Evolutionary conservation across 2,888 invertebrate species (phyloP).

Genomic region (Camptogramma bilineatum): DNA sequence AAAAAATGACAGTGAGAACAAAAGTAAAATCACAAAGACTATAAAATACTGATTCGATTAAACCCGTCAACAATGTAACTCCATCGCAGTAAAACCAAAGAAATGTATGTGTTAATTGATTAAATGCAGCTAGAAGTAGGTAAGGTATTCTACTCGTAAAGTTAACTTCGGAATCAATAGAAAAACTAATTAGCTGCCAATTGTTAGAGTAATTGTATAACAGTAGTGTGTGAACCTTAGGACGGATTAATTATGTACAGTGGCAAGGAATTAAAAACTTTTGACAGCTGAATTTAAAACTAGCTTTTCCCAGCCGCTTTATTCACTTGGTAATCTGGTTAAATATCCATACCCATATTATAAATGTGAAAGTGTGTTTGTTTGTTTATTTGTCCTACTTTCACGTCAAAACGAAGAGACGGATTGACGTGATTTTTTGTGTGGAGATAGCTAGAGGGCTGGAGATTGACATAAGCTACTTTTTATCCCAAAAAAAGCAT

Average conservation of each 20-base stretch:
- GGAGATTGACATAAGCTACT: too few relatives aligned
- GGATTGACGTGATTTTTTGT: too few relatives aligned
- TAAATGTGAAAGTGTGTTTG: too few relatives aligned
- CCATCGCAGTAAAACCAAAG: slow-evolving; percentile 42
- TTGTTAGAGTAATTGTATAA: slow-evolving; percentile 49
- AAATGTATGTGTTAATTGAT: slow-evolving; percentile 53
- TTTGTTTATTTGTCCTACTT: too few relatives aligned
- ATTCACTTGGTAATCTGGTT: neutral
- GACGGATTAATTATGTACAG: slow-evolving; percentile 1
- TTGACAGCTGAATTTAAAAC: slow-evolving; percentile 1
- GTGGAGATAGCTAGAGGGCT: too few relatives aligned
- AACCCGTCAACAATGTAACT: slow-evolving; percentile 41
- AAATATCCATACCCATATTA: too few relatives aligned
- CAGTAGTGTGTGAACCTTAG: slow-evolving; percentile 21
- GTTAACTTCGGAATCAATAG: slow-evolving; percentile 50
- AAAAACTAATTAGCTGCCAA: slow-evolving; percentile 53
- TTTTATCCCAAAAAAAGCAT: too few relatives aligned
- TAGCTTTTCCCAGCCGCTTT: neutral
- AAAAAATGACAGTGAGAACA: slow-evolving; percentile 16
- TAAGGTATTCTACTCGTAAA: slow-evolving; percentile 49
- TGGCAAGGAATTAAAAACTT: slow-evolving; percentile 18
- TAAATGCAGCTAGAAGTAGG: slow-evolving; percentile 53
- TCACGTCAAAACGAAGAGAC: too few relatives aligned
- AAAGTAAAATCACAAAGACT: slow-evolving; percentile 33
- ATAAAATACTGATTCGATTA: slow-evolving; percentile 37